phyloP scores from a whole-genome alignment of 2,797 vertebrate genomes.

The Tapera naevia region DNA sequence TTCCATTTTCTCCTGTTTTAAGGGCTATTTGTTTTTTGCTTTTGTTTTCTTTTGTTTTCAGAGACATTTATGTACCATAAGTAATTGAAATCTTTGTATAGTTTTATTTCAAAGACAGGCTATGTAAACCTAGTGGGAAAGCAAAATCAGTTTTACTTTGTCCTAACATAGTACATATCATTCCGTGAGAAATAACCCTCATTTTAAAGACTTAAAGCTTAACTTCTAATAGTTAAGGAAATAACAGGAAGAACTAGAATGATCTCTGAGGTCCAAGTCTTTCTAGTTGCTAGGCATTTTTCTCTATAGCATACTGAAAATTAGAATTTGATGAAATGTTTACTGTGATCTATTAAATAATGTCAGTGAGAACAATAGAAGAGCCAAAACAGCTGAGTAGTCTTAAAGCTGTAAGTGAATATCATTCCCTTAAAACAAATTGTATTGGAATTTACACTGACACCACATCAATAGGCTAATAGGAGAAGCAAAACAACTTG shows the following conservation, averaged over 20 bases:
- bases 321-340: slow-evolving; percentile 1
- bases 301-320: not conserved
- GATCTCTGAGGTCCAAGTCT: not conserved
- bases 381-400: not conserved
- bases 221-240: not conserved
- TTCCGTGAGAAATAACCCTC: not conserved
- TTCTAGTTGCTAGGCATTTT: not conserved
- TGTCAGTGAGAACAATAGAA: not conserved
- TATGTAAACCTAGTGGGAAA: not conserved
- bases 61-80: not conserved
- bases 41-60: not conserved
- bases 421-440: not conserved
- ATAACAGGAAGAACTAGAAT: not conserved
- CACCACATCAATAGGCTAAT: not conserved
- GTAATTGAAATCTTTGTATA: not conserved
- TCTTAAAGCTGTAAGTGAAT: not conserved
- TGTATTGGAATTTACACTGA: not conserved
- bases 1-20: not conserved
- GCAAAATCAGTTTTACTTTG: slow-evolving; percentile 16
- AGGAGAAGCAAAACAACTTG: not conserved
- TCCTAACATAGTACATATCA: not conserved
- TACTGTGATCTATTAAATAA: slow-evolving; percentile 14
- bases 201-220: not conserved
- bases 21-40: not conserved
- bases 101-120: not conserved